phyloP scores from a whole-genome alignment of 1,140 invertebrate genomes.

The Dinothrombium tinctorium region DNA sequence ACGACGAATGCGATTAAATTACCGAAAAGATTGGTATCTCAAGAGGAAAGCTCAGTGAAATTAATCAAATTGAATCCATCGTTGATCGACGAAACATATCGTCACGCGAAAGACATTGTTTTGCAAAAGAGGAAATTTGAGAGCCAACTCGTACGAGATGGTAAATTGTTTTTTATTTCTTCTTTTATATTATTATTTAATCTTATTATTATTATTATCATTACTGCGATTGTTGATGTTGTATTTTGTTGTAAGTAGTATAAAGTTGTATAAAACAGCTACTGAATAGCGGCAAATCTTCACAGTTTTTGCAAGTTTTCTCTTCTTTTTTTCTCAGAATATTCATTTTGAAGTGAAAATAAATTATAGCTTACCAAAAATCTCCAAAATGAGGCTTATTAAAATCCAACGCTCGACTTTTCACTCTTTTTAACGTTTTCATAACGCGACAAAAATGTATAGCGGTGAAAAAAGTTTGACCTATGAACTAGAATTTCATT shows the following conservation, averaged over 20 bases:
- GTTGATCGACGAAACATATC: slow-evolving; percentile 8
- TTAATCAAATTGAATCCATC: not conserved
- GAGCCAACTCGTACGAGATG: slow-evolving; percentile 8
- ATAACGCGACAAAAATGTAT: too few relatives aligned
- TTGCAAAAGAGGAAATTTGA: slow-evolving; percentile 3
- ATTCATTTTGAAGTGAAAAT: not conserved
- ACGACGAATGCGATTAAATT: too few relatives aligned
- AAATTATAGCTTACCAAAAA: not conserved
- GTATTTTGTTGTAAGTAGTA: too few relatives aligned
- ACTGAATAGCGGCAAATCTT: too few relatives aligned
- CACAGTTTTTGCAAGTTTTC: not conserved
- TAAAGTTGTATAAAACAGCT: too few relatives aligned
- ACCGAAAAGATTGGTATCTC: too few relatives aligned
- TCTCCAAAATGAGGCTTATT: not conserved
- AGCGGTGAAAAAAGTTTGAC: too few relatives aligned
- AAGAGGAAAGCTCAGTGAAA: too few relatives aligned
- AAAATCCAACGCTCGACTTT: too few relatives aligned
- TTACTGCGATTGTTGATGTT: not conserved
- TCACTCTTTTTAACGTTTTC: too few relatives aligned
- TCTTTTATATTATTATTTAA: not conserved
- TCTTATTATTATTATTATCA: not conserved
- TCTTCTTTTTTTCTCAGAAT: not conserved
- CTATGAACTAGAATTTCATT: too few relatives aligned
- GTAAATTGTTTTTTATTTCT: slow-evolving; percentile 6
- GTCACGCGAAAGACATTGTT: slow-evolving; percentile 11